phyloP scores from a whole-genome alignment of 2,797 vertebrate genomes.

The Anolis apletophallus region DNA sequence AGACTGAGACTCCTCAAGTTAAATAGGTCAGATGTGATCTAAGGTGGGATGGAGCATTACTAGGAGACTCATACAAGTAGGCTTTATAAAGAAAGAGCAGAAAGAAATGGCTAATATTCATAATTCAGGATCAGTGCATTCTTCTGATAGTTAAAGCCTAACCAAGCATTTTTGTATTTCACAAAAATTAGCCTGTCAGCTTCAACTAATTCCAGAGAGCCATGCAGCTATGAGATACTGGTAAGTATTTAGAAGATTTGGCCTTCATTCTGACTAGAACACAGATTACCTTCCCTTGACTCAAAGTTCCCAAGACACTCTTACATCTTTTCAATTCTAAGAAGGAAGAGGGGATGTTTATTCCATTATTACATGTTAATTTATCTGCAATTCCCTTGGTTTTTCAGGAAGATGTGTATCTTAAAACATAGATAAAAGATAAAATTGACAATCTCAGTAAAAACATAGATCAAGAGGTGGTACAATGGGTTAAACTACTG shows the following conservation, averaged over 20 bases:
- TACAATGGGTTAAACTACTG: too few species aligned
- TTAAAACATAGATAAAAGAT: constrained; percentile 46
- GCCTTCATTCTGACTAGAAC: background rate
- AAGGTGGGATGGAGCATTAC: background rate
- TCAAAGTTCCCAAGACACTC: background rate
- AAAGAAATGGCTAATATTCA: background rate
- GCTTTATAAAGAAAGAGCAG: background rate
- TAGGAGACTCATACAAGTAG: background rate
- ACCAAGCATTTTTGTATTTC: background rate
- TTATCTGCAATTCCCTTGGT: constrained; percentile 43
- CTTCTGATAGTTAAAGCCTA: background rate
- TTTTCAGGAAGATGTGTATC: constrained; percentile 41
- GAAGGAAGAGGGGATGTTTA: background rate
- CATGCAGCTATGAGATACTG: background rate
- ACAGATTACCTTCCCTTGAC: background rate
- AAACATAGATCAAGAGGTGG: background rate
- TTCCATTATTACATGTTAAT: constrained; percentile 39
- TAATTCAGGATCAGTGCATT: background rate
- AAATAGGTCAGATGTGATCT: background rate
- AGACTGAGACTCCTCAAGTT: background rate
- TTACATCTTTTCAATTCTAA: background rate
- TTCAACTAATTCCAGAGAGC: background rate
- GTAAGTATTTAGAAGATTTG: background rate
- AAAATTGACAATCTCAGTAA: constrained; percentile 43
- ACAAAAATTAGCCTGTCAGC: fast-evolving